Conservation (phyloP, 2,113 vertebrate genomes). For the Rana temporaria region DNA sequence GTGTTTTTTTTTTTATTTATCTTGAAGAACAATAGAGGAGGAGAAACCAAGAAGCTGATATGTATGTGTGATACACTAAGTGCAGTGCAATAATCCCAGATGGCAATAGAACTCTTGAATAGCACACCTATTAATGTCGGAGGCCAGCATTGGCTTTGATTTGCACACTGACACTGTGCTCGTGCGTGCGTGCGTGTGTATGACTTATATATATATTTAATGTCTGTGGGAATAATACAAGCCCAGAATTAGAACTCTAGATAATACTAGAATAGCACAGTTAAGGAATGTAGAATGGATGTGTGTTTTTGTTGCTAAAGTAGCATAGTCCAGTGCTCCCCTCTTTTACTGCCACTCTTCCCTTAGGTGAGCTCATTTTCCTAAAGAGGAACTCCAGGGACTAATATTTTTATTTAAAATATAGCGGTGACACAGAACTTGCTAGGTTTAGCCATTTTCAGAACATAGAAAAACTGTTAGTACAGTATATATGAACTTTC, state of each 20-base stretch:
- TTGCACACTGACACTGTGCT: constrained; percentile 11
- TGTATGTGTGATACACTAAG: not conserved
- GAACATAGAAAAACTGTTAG: no score
- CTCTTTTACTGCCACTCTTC: not conserved
- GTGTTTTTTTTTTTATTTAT: constrained; percentile 42
- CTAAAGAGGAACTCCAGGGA: not conserved
- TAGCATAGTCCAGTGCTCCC: not conserved
- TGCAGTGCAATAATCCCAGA: not conserved
- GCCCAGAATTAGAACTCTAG: not conserved
- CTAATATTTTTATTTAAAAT: no score
- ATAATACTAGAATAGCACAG: not conserved
- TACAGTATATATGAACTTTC: no score
- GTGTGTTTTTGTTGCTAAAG: not conserved
- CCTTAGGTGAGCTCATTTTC: not conserved
- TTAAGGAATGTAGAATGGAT: not conserved
- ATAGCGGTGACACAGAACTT: no score
- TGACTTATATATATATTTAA: not conserved
- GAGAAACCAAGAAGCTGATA: not conserved
- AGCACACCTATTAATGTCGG: not conserved
- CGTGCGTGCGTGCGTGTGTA: not conserved
- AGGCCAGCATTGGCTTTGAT: not conserved
- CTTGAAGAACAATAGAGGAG: not conserved
- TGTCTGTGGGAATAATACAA: not conserved
- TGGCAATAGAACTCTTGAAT: not conserved
- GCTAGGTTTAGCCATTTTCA: no score